Evolutionary conservation across 2,113 vertebrate species (phyloP).

Genomic region (Neolamprologus brichardi): DNA sequence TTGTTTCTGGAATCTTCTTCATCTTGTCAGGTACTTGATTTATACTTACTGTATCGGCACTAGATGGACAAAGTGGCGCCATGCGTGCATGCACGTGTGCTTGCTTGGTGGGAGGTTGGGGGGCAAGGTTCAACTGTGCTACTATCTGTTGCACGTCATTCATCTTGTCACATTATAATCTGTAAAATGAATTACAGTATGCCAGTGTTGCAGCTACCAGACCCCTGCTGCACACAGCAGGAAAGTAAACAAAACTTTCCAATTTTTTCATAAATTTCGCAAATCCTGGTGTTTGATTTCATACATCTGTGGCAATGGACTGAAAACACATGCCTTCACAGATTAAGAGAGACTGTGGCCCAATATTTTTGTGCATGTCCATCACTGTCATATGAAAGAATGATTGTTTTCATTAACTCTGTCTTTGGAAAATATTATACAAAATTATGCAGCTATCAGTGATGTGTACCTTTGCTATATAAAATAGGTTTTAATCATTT

Average conservation of each 20-base stretch:
- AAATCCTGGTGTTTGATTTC: background rate
- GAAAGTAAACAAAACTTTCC: background rate
- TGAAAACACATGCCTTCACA: background rate
- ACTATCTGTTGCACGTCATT: background rate
- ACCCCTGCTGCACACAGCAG: background rate
- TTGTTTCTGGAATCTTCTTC: conserved; percentile 96
- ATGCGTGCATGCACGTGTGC: background rate
- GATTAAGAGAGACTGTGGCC: background rate
- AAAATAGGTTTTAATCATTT: background rate
- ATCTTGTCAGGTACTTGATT: conserved; percentile 83
- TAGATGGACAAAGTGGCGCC: background rate
- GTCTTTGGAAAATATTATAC: background rate
- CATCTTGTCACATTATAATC: background rate
- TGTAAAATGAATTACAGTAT: background rate
- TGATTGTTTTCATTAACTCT: background rate
- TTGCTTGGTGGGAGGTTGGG: background rate
- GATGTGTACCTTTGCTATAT: background rate
- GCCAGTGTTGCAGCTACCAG: background rate
- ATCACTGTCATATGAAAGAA: background rate
- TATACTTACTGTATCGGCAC: background rate
- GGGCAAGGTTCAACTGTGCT: background rate
- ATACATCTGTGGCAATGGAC: background rate
- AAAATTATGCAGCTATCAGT: background rate
- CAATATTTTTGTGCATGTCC: background rate
- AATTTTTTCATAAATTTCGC: background rate